phyloP scores from a whole-genome alignment of 30 jellyfish, hydroid and myxozoan species.

The Calvadosia cruxmelitensis region DNA sequence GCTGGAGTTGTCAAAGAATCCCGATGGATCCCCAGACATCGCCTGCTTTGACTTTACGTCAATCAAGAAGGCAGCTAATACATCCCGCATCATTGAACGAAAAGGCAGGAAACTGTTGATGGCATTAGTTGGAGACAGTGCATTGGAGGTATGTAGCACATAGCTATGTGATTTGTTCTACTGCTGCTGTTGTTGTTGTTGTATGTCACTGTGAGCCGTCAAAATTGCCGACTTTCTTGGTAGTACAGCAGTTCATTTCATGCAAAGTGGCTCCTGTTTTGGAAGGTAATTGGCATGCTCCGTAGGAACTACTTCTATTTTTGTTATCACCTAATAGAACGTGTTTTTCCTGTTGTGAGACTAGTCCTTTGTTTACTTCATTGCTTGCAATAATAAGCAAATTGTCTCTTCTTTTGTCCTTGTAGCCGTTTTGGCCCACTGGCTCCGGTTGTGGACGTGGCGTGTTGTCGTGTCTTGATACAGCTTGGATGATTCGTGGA shows the following conservation, averaged over 20 bases:
- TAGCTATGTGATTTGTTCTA: too few relatives aligned
- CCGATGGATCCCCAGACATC: conserved; percentile 90
- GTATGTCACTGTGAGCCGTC: too few relatives aligned
- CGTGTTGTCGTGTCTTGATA: conserved; percentile 79
- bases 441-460: conserved; percentile 99
- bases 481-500: conserved; percentile 92
- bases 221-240: too few relatives aligned
- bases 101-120: conserved; percentile 61
- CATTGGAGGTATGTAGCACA: conserved; percentile 65
- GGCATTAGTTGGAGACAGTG: conserved; percentile 93
- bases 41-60: conserved; percentile 96
- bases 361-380: too few relatives aligned
- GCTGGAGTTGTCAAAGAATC: conserved; percentile 38
- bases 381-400: too few relatives aligned
- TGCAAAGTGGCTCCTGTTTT: too few relatives aligned
- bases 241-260: too few relatives aligned
- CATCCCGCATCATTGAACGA: conserved; percentile 77
- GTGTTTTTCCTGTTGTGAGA: too few relatives aligned
- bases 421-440: conserved; percentile 99
- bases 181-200: too few relatives aligned
- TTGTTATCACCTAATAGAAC: too few relatives aligned
- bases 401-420: background rate
- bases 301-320: too few relatives aligned
- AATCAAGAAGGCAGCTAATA: conserved; percentile 88
- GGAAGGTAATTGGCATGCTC: too few relatives aligned